phyloP scores from a whole-genome alignment of 2,888 invertebrate species.

The Emmelina monodactyla region DNA sequence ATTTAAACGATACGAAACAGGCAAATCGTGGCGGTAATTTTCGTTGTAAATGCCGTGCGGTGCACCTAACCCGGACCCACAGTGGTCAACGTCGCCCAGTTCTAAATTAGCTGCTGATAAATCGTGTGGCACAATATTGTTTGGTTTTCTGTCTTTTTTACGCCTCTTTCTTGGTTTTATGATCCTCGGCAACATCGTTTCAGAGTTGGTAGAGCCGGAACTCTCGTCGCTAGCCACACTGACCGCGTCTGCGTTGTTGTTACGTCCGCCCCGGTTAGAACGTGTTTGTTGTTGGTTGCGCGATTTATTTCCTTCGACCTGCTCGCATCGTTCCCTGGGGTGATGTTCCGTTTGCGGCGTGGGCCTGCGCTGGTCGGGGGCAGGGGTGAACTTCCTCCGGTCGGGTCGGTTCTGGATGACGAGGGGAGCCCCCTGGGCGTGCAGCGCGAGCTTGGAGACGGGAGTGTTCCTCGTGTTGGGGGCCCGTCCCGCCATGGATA shows the following conservation, averaged over 20 bases:
- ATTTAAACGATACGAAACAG: slow-evolving; percentile 53
- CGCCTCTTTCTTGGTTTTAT: slow-evolving; percentile 89
- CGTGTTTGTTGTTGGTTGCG: slow-evolving; percentile 51
- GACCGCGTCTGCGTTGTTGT: slow-evolving; percentile 70
- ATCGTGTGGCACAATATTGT: slow-evolving; percentile 56
- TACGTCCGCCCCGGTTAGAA: slow-evolving; percentile 44
- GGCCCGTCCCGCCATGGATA: slow-evolving; percentile 76
- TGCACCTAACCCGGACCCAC: slow-evolving; percentile 40
- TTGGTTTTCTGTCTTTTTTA: slow-evolving; percentile 87
- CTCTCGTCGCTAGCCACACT: slow-evolving; percentile 82
- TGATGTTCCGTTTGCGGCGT: slow-evolving; percentile 35
- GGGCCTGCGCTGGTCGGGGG: slow-evolving; percentile 49
- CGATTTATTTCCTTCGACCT: slow-evolving; percentile 43
- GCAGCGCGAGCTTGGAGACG: slow-evolving; percentile 79
- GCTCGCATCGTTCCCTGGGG: slow-evolving; percentile 41
- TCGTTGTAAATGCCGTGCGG: slow-evolving; percentile 54
- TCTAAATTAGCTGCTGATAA: slow-evolving; percentile 42
- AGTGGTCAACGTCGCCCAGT: slow-evolving; percentile 52
- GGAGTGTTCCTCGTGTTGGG: slow-evolving; percentile 56
- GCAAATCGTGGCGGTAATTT: slow-evolving; percentile 55
- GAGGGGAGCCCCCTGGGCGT: slow-evolving; percentile 86
- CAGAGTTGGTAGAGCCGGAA: slow-evolving; percentile 70
- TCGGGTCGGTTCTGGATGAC: slow-evolving; percentile 74
- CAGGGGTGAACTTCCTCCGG: slow-evolving; percentile 49
- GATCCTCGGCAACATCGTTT: slow-evolving; percentile 84